These are phyloP conservation scores for Clepsis dumicolana DNA, from an alignment of 2,888 invertebrate genomes.

Conservation along the genomic window DNA sequence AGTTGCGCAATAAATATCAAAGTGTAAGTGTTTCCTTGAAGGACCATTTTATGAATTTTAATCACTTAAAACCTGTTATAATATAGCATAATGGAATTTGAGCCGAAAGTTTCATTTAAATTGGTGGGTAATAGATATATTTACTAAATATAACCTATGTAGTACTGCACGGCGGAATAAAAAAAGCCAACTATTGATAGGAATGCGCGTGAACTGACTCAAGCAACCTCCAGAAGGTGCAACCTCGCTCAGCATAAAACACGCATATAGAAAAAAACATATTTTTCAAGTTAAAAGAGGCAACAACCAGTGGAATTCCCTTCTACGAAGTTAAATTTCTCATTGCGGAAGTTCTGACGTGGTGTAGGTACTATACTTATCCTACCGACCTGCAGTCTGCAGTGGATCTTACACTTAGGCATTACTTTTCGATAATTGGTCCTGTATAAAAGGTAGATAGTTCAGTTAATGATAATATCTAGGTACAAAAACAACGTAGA, in stretches of 20 bases:
- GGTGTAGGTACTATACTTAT: too few species aligned
- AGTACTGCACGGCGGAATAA: not conserved
- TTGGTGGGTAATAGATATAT: not conserved
- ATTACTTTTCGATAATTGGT: too few species aligned
- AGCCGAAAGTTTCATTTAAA: constrained; percentile 1
- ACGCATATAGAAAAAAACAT: too few species aligned
- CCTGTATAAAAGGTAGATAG: too few species aligned
- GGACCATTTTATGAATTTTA: not conserved
- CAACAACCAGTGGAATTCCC: too few species aligned
- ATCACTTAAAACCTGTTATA: constrained; percentile 1
- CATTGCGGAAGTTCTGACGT: too few species aligned
- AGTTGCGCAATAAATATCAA: not conserved
- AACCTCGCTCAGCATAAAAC: not conserved
- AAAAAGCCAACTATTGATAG: not conserved
- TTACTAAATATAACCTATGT: not conserved
- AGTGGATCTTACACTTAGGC: too few species aligned
- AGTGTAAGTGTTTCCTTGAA: not conserved
- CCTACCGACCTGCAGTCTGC: too few species aligned
- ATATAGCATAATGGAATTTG: not conserved
- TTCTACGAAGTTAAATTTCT: too few species aligned
- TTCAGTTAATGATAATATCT: too few species aligned
- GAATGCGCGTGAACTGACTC: not conserved
- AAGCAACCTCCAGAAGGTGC: not conserved
- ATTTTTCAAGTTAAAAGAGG: too few species aligned
- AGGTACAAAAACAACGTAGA: too few species aligned